Percentiles rank a stretch among this genome's conserved stretches.
phyloP scores from a whole-genome alignment of 2,113 vertebrate genomes.

The Neolamprologus tretocephalus region DNA sequence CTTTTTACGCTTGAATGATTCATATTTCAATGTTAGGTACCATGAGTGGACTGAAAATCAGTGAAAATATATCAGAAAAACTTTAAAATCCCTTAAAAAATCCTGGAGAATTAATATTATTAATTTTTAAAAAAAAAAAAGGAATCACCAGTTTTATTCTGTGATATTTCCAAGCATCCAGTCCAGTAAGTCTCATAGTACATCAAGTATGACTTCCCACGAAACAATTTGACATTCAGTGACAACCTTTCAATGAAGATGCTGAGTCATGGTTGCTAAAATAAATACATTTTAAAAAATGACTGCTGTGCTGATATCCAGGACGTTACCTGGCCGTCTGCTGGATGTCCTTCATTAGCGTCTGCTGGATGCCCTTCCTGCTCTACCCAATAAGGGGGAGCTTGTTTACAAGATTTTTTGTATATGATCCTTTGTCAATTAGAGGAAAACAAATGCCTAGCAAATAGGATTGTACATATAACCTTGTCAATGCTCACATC shows the following conservation, averaged over 20 bases:
- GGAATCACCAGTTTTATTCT: background rate
- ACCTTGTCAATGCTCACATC: background rate
- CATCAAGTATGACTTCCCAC: background rate
- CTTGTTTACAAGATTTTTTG: background rate
- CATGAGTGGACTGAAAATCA: background rate
- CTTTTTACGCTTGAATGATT: background rate
- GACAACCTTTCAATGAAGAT: background rate
- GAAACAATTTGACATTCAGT: background rate
- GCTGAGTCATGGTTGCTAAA: background rate
- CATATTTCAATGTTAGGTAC: background rate
- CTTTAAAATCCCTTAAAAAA: background rate
- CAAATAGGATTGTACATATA: background rate
- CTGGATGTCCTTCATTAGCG: background rate
- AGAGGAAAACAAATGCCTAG: background rate
- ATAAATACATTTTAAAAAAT: background rate
- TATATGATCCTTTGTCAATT: background rate
- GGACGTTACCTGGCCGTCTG: background rate
- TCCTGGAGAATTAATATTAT: background rate
- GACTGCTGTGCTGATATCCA: background rate
- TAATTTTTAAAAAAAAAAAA: background rate
- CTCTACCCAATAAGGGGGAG: background rate
- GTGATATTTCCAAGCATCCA: background rate
- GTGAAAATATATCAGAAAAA: background rate
- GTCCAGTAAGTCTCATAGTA: background rate
- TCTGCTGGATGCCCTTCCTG: background rate